phyloP scores from a whole-genome alignment of 2,113 vertebrate genomes.

The Numenius arquata region DNA sequence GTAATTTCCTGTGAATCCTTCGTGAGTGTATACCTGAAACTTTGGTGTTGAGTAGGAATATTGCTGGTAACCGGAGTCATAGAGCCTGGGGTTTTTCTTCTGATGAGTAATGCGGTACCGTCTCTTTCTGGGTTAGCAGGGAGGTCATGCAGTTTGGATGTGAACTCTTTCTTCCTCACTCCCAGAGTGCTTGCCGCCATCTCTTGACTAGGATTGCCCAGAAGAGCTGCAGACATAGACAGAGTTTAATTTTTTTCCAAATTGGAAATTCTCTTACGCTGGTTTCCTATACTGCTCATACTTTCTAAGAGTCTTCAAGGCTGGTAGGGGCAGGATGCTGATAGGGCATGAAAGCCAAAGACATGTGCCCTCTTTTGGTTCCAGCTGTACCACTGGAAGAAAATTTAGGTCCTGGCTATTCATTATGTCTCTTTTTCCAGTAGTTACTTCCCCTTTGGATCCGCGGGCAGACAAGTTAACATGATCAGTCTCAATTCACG shows the following conservation, averaged over 20 bases:
- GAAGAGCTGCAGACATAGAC: background rate
- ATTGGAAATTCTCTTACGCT: background rate
- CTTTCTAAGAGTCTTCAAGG: background rate
- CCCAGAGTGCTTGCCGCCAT: background rate
- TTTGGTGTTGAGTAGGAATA: background rate
- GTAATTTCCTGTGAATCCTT: background rate
- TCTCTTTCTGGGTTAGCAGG: background rate
- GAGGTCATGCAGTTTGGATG: background rate
- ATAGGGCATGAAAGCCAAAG: background rate
- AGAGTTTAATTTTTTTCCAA: background rate
- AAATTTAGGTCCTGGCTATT: background rate
- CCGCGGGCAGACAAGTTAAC: background rate
- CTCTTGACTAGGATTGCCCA: background rate
- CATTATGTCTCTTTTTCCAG: background rate
- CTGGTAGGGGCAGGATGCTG: background rate
- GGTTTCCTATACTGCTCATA: background rate
- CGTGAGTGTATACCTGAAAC: rapidly evolving
- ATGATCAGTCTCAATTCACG: background rate
- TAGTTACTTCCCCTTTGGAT: background rate
- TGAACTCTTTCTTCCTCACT: background rate
- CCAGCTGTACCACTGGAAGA: background rate
- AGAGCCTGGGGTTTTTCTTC: background rate
- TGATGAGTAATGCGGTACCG: rapidly evolving
- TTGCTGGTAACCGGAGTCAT: rapidly evolving
- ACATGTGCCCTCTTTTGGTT: background rate